A percentile compares a stretch with the other conserved stretches of the same genome.
Conservation (phyloP, 2,113 vertebrate genomes). For the Ptychochromis oligacanthus region DNA sequence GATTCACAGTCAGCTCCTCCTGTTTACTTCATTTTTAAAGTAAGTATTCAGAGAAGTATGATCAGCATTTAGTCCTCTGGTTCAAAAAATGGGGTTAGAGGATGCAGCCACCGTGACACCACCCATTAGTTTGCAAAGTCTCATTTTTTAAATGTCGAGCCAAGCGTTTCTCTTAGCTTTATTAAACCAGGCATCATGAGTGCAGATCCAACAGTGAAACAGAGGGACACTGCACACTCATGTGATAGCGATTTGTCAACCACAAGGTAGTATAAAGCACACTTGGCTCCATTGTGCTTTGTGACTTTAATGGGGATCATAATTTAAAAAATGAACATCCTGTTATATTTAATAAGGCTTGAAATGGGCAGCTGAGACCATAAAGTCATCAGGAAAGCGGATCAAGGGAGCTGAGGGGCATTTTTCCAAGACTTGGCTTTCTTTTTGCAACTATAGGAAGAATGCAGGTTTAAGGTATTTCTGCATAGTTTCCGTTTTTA, state of each 20-base stretch:
- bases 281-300: not conserved
- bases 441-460: not conserved
- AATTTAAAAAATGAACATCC: not conserved
- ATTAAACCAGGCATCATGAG: not conserved
- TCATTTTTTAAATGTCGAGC: not conserved
- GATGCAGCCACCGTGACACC: not conserved
- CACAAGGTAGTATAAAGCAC: not conserved
- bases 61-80: rapidly evolving
- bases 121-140: not conserved
- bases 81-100: rapidly evolving
- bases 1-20: not conserved
- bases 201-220: not conserved
- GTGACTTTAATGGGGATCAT: not conserved
- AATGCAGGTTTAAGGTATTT: not conserved
- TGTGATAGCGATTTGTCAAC: rapidly evolving
- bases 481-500: not conserved
- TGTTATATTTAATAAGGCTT: not conserved
- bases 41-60: not conserved
- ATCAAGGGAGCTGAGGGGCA: not conserved
- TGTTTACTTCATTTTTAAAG: not conserved
- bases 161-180: not conserved
- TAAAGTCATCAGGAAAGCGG: not conserved
- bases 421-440: not conserved
- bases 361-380: not conserved
- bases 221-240: rapidly evolving